Evolutionary conservation across 2,113 vertebrate genomes (phyloP), one percentile per base, ranked within the genome.

Genomic region (Percina caprodes): DNA sequence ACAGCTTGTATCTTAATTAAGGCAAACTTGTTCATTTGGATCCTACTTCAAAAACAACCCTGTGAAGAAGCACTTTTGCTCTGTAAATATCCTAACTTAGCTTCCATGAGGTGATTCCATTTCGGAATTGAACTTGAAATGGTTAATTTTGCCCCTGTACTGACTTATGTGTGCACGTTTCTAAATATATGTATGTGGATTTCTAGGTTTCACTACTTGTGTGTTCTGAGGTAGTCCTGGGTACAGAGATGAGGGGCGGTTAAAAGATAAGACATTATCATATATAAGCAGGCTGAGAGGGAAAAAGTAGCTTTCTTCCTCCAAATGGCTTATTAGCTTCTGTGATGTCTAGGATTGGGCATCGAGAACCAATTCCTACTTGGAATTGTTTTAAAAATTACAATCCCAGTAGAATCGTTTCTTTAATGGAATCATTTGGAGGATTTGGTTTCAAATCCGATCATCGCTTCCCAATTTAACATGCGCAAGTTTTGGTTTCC

Each of bases 151-250:
- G 16, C 49, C 30, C 54, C 1, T 2, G 12, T 18, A n/a, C 6
- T 13, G 5, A n/a, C n/a, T n/a, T n/a, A n/a, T 39, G 54, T 21
- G 24, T 30, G 26, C 23, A 4, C 46, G 11, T 62, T 63, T 51
- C 18, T 42, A 11, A 23, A 15, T 11, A 51, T 8, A 51, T 19
- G 52, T 18, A 2, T 30, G 33, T 21, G 33, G 16, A 26, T 48
- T 45, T 72, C 10, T 26, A 49, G 15, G 48, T 61, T 1, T 63
- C 13, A 3, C 7, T 39, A 46, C 33, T 21, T 48, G 42, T n/a
- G 19, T 76, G 63, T 87, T 79, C 87, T 93, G 94, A 94, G 93
- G 94, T 94, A 94, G 94, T 89, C 88, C 88, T 78, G 76, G 70
- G 72, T 88, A 87, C 80, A 71, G 70, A 76, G 73, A 69, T 61